phyloP scores from a whole-genome alignment of 2,113 vertebrate genomes.

The Empidonax alnorum region DNA sequence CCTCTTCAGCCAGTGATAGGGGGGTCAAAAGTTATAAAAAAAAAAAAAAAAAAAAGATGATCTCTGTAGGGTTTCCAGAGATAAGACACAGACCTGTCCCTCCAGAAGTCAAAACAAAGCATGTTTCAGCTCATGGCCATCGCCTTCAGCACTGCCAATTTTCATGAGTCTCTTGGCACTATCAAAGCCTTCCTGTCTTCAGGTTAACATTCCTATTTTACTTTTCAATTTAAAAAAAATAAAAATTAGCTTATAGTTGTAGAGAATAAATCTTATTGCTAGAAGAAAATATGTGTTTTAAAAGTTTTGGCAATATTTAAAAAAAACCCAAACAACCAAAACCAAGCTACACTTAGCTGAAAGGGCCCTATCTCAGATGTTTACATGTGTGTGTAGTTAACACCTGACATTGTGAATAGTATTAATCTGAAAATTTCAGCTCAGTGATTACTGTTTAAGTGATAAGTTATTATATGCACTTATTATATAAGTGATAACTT shows the following conservation, averaged over 20 bases:
- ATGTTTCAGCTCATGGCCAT: not conserved
- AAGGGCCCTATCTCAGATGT: not conserved
- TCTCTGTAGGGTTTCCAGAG: not conserved
- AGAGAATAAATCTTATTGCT: not conserved
- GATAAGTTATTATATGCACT: too few relatives aligned
- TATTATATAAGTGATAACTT: too few relatives aligned
- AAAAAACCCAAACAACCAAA: too few relatives aligned
- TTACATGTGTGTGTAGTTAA: not conserved
- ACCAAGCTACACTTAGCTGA: not conserved
- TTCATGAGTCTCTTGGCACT: not conserved
- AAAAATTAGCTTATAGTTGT: not conserved
- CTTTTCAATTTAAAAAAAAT: not conserved
- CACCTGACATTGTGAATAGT: not conserved
- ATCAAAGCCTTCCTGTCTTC: not conserved
- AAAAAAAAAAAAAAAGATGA: not conserved
- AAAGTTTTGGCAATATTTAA: not conserved
- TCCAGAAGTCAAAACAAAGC: constrained; percentile 7
- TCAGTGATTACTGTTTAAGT: not conserved
- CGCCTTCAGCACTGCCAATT: not conserved
- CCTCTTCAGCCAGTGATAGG: not conserved
- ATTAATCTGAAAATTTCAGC: not conserved
- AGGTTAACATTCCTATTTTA: not conserved
- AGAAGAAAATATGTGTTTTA: not conserved
- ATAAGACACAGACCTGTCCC: not conserved
- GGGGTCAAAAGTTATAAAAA: not conserved